phyloP scores from a whole-genome alignment of 2,888 invertebrate species.

The Amphiduros pacificus region DNA sequence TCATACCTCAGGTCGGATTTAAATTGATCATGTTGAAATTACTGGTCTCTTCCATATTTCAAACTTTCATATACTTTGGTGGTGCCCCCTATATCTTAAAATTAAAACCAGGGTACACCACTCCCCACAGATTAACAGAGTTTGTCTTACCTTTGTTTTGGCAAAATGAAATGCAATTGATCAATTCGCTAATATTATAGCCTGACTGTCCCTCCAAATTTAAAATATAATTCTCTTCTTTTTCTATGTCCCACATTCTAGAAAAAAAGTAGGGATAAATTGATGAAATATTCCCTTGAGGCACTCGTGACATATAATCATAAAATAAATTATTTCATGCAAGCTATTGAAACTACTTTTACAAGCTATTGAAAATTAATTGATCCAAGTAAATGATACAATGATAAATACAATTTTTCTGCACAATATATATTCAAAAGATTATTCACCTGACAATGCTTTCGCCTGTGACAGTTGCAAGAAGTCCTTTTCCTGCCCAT shows the following conservation, averaged over 20 bases:
- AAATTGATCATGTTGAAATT: too few relatives aligned
- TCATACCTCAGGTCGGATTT: too few relatives aligned
- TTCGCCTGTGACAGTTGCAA: slow-evolving; percentile 81
- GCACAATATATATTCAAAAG: too few relatives aligned
- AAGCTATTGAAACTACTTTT: too few relatives aligned
- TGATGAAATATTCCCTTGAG: too few relatives aligned
- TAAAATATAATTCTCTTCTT: slow-evolving; percentile 87
- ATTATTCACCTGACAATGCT: slow-evolving; percentile 54
- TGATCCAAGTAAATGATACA: too few relatives aligned
- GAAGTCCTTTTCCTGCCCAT: slow-evolving; percentile 73
- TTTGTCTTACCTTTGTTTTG: slow-evolving; percentile 22
- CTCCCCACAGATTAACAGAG: too few relatives aligned
- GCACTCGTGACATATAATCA: neutral
- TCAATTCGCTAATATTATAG: slow-evolving; percentile 57
- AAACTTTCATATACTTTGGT: neutral
- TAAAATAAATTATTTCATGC: neutral
- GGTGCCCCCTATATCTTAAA: too few relatives aligned
- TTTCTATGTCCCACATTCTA: slow-evolving; percentile 91
- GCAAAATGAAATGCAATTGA: slow-evolving; percentile 59
- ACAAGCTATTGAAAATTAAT: too few relatives aligned
- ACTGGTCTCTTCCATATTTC: neutral
- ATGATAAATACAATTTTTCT: too few relatives aligned
- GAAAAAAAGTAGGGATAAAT: slow-evolving; percentile 57
- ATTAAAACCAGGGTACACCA: neutral
- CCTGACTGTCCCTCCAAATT: slow-evolving; percentile 63